Conservation (phyloP, 2,113 vertebrate genomes). For the Pachycephala philippinensis region DNA sequence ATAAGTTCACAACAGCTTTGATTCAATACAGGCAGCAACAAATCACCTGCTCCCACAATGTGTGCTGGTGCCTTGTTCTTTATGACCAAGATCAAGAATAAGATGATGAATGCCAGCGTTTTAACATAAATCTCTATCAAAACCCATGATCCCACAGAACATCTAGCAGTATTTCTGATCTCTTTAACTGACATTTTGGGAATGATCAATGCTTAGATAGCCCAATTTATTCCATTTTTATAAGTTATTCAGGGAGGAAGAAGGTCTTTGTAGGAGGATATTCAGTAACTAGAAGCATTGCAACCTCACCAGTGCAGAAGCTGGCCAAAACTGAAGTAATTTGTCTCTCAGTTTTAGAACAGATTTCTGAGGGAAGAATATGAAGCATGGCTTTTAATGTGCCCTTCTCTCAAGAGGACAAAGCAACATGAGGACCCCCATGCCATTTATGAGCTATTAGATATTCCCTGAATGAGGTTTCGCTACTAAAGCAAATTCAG, state of each 20-base stretch:
- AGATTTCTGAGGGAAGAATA: background rate
- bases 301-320: background rate
- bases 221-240: background rate
- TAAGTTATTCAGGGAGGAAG: background rate
- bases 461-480: background rate
- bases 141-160: background rate
- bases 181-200: background rate
- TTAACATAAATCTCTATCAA: background rate
- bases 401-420: background rate
- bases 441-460: background rate
- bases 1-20: background rate
- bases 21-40: background rate
- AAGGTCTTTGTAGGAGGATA: background rate
- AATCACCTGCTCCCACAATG: background rate
- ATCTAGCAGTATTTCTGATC: background rate
- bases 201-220: background rate
- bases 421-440: background rate
- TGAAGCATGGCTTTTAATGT: background rate
- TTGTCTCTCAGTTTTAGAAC: background rate
- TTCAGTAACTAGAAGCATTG: background rate
- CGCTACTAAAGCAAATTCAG: background rate
- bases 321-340: background rate
- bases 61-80: background rate
- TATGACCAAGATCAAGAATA: background rate
- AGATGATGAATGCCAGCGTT: rapidly evolving